Percentiles rank a stretch among this genome's conserved stretches.
phyloP scores from a whole-genome alignment of 2,113 vertebrate species.

The Xenopus laevis region DNA sequence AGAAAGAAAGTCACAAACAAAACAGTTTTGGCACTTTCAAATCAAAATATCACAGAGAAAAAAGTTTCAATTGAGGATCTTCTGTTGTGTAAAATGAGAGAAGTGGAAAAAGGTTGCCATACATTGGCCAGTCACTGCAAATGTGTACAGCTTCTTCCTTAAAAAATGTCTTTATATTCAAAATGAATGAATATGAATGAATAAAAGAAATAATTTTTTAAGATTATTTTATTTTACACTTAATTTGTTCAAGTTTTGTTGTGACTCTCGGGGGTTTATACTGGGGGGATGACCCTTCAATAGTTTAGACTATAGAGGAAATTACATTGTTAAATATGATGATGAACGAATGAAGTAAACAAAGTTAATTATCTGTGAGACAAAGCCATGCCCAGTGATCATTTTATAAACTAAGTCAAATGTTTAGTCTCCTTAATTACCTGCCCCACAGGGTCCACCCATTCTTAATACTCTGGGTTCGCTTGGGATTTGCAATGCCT shows the following conservation, averaged over 20 bases:
- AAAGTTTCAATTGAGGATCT: no score
- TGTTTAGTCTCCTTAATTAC: slow-evolving; percentile 29
- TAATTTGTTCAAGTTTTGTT: not conserved
- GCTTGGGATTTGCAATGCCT: not conserved
- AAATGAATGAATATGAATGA: no score
- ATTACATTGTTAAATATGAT: slow-evolving; percentile 21
- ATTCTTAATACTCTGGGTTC: slow-evolving; percentile 3
- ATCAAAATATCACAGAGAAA: no score
- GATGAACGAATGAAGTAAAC: slow-evolving; percentile 16
- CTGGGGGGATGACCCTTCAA: not conserved
- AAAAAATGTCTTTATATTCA: no score
- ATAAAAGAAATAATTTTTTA: no score
- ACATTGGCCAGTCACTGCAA: no score
- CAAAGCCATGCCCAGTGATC: slow-evolving; percentile 14
- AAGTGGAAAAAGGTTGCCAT: no score
- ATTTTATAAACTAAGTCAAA: slow-evolving; percentile 29
- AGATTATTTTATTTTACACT: not conserved
- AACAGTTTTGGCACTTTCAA: no score
- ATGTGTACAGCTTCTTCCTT: no score
- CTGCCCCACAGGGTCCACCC: not conserved
- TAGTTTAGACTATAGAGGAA: not conserved
- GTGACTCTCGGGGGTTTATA: not conserved
- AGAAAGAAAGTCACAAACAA: no score
- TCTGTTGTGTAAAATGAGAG: no score
- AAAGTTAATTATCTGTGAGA: slow-evolving; percentile 40